These are phyloP conservation scores for Tringa solitaria DNA, from an alignment of 2,113 vertebrate species.

Conservation along the genomic window DNA sequence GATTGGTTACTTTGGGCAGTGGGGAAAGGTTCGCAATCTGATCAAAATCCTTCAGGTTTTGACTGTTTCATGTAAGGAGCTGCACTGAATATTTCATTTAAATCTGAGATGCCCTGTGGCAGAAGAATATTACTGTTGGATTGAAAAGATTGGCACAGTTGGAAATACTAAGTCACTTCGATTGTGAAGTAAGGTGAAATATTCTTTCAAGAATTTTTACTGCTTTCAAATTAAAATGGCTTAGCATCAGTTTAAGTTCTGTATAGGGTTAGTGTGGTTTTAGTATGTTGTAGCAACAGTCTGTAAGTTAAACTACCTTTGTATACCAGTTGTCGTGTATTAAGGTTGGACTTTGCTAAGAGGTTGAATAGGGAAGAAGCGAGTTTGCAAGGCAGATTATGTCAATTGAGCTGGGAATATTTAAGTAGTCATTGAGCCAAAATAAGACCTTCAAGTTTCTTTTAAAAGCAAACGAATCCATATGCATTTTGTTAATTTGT, in stretches of 20 bases:
- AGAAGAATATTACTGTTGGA: not conserved
- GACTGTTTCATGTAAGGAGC: accelerated
- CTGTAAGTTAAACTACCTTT: not conserved
- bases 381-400: not conserved
- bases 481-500: not conserved
- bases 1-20: not conserved
- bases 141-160: not conserved
- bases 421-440: not conserved
- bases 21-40: accelerated
- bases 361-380: not conserved
- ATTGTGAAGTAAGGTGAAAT: not conserved
- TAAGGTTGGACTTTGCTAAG: not conserved
- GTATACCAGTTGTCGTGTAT: not conserved
- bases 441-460: not conserved
- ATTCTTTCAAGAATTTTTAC: not conserved
- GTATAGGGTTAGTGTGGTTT: accelerated
- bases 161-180: accelerated
- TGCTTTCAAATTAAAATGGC: not conserved
- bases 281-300: not conserved
- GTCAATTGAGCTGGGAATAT: not conserved
- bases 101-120: not conserved
- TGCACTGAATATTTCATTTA: not conserved
- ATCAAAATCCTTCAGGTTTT: not conserved
- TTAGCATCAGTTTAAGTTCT: not conserved
- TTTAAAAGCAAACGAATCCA: not conserved